Evolutionary conservation across 1,140 invertebrate species (phyloP).

Genomic region (Drosophila leontia): DNA sequence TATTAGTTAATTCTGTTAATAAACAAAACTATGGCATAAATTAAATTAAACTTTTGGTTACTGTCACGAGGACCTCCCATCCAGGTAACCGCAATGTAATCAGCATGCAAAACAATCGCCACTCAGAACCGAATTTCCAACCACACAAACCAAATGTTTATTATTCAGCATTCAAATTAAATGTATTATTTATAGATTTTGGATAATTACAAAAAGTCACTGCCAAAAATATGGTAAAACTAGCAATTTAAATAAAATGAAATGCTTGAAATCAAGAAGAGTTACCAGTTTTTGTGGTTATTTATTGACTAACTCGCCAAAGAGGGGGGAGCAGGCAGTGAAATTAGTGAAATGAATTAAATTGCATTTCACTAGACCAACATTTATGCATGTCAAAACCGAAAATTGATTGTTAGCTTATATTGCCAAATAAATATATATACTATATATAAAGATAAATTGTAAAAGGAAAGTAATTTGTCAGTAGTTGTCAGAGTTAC

Average conservation of each 20-base stretch:
- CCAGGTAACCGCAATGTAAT: slow-evolving; percentile 63
- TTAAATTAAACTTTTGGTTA: slow-evolving; percentile 8
- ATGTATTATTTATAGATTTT: slow-evolving; percentile 79
- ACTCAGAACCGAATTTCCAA: slow-evolving; percentile 51
- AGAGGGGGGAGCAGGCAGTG: slow-evolving; percentile 1
- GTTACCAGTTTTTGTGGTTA: slow-evolving; percentile 38
- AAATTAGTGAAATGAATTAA: slow-evolving; percentile 71
- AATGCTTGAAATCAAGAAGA: slow-evolving; percentile 54
- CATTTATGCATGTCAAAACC: slow-evolving; percentile 36
- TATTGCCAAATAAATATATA: slow-evolving; percentile 10
- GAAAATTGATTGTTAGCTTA: slow-evolving; percentile 22
- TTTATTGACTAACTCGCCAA: slow-evolving; percentile 2
- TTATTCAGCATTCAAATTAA: slow-evolving; percentile 78
- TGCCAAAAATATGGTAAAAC: slow-evolving; percentile 25
- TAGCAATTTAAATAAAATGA: slow-evolving; percentile 59
- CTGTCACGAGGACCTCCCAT: slow-evolving; percentile 2
- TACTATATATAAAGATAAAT: neutral
- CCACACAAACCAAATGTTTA: slow-evolving; percentile 75
- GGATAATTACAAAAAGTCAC: slow-evolving; percentile 59
- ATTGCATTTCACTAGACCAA: slow-evolving; percentile 57
- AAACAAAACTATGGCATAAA: neutral
- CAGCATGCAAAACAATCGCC: slow-evolving; percentile 51
- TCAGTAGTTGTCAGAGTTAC: neutral
- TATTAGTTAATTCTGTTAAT: slow-evolving; percentile 16
- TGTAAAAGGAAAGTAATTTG: neutral